phyloP scores from a whole-genome alignment of 1,140 invertebrate genomes.

The Drosophila athabasca region DNA sequence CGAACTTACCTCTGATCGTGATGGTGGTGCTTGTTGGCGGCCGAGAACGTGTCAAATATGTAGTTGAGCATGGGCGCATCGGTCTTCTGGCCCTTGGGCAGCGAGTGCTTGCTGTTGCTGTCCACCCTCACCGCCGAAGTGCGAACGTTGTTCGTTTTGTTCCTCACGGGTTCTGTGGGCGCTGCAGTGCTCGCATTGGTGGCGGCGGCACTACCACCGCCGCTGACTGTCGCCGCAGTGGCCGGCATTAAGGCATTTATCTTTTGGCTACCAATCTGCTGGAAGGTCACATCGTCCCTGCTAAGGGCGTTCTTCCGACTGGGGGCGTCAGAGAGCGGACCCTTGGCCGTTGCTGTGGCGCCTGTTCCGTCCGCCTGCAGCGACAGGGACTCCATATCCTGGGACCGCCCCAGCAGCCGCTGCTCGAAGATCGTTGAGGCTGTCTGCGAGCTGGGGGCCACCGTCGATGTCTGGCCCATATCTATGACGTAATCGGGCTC shows the following conservation, averaged over 20 bases:
- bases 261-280: slow-evolving; percentile 73
- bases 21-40: slow-evolving; percentile 88
- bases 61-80: slow-evolving; percentile 89
- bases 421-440: slow-evolving; percentile 19
- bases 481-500: slow-evolving; percentile 70
- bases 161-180: slow-evolving; percentile 31
- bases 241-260: slow-evolving; percentile 63
- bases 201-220: slow-evolving; percentile 11
- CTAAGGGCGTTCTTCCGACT: slow-evolving; percentile 48
- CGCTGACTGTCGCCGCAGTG: slow-evolving; percentile 23
- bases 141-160: slow-evolving; percentile 31
- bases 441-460: slow-evolving; percentile 2
- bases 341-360: slow-evolving; percentile 14
- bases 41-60: slow-evolving; percentile 88
- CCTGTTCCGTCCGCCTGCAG: slow-evolving; percentile 51
- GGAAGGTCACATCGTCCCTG: slow-evolving; percentile 37
- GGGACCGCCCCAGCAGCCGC: slow-evolving; percentile 33
- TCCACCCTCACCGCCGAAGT: slow-evolving; percentile 72
- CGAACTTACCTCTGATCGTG: slow-evolving; percentile 85
- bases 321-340: slow-evolving; percentile 30
- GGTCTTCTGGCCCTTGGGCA: slow-evolving; percentile 84
- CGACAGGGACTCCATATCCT: slow-evolving; percentile 71
- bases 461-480: slow-evolving; percentile 29
- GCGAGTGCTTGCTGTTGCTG: slow-evolving; percentile 68
- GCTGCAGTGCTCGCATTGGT: slow-evolving; percentile 15